Conservation (phyloP, 2,888 invertebrate species). For the Eupeodes latifasciatus region DNA sequence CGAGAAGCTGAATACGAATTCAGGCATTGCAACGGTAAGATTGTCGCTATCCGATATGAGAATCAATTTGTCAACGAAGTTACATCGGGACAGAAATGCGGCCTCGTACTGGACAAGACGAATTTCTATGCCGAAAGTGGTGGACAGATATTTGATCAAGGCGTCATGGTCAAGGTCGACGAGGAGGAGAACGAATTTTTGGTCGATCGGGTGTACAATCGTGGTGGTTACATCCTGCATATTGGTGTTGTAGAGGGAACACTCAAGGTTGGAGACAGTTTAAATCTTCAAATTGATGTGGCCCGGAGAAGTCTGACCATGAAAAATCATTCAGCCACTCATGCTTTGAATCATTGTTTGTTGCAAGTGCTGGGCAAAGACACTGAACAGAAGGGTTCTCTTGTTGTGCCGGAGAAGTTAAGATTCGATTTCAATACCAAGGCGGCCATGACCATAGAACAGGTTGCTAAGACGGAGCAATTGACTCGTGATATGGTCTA, state of each 20-base stretch:
- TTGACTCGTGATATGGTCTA: slow-evolving; percentile 91
- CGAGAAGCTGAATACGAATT: slow-evolving; percentile 91
- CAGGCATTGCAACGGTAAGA: slow-evolving; percentile 88
- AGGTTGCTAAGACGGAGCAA: slow-evolving; percentile 94
- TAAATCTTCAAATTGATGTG: slow-evolving; percentile 92
- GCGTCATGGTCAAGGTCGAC: slow-evolving; percentile 92
- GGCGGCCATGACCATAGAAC: slow-evolving; percentile 93
- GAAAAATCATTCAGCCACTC: slow-evolving; percentile 99
- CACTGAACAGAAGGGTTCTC: slow-evolving; percentile 97
- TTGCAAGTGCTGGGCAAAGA: slow-evolving; percentile 95
- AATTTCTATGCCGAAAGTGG: slow-evolving; percentile 99
- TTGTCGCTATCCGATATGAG: slow-evolving; percentile 91
- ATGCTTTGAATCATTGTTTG: slow-evolving; percentile 97
- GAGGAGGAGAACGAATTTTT: slow-evolving; percentile 96
- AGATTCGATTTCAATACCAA: slow-evolving; percentile 99
- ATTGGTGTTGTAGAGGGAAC: slow-evolving; percentile 94
- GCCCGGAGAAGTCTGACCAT: slow-evolving; percentile 95
- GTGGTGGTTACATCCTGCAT: slow-evolving; percentile 98
- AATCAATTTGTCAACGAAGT: slow-evolving; percentile 95
- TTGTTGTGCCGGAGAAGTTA: slow-evolving; percentile 98
- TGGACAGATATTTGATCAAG: slow-evolving; percentile 98
- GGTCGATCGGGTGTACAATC: slow-evolving; percentile 96
- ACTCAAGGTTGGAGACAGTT: slow-evolving; percentile 93
- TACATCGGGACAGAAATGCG: slow-evolving; percentile 94
- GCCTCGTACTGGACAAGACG: slow-evolving; percentile 95